These are phyloP conservation scores for Ectemnius lituratus DNA, from an alignment of 2,888 invertebrate genomes.

Conservation along the genomic window DNA sequence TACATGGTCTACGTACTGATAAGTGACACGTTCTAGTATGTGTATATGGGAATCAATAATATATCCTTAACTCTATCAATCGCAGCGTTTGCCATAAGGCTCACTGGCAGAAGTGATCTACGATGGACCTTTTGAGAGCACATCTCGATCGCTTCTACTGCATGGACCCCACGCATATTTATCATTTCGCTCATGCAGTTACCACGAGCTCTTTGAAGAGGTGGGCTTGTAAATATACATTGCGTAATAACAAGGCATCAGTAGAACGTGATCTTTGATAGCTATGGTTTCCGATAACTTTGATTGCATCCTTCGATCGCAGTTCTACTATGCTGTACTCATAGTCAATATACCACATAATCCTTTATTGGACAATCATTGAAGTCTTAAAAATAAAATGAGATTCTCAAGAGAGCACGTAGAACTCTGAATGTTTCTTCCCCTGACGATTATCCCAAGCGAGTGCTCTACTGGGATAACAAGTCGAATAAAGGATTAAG, in stretches of 20 bases:
- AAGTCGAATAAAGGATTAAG: conserved; percentile 26
- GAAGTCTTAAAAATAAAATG: background rate
- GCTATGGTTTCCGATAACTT: background rate
- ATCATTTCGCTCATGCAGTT: conserved; percentile 38
- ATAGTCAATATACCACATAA: background rate
- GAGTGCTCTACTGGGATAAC: background rate
- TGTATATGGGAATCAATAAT: conserved; percentile 66
- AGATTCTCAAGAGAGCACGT: background rate
- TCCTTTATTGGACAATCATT: conserved; percentile 4
- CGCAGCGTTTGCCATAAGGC: conserved; percentile 44
- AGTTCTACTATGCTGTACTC: background rate
- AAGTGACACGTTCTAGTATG: conserved; percentile 44
- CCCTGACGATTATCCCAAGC: too few species aligned
- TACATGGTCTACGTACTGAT: conserved; percentile 35
- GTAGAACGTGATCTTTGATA: too few species aligned
- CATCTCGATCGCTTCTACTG: too few species aligned
- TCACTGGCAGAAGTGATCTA: too few species aligned
- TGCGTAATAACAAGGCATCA: too few species aligned
- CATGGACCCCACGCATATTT: conserved; percentile 11
- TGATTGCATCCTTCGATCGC: background rate
- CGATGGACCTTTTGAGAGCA: too few species aligned
- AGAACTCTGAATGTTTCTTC: background rate
- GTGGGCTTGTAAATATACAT: background rate
- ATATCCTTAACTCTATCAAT: conserved; percentile 66
- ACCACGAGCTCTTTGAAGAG: background rate